Conservation (phyloP, 2,113 vertebrate species). For the Oriolus oriolus region DNA sequence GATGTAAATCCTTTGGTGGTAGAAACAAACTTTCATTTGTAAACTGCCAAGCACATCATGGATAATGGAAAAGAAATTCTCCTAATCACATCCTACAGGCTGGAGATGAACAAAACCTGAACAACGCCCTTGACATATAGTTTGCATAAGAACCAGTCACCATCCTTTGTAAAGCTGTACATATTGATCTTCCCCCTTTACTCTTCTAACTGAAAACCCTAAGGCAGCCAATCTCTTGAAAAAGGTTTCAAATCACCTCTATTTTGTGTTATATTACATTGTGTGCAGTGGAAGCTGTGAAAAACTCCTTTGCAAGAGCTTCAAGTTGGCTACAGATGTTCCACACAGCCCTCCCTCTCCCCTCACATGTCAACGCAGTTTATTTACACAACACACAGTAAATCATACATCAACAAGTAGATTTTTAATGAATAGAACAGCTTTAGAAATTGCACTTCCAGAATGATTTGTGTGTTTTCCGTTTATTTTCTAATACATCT, state of each 20-base stretch:
- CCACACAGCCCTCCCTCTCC: not conserved
- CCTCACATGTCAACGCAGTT: not conserved
- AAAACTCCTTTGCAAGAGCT: not conserved
- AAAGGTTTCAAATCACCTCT: not conserved
- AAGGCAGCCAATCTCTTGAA: accelerated
- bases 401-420: not conserved
- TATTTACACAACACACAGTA: not conserved
- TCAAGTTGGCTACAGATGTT: not conserved
- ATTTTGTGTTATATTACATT: not conserved
- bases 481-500: not conserved
- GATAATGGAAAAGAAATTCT: not conserved
- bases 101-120: not conserved
- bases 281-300: not conserved
- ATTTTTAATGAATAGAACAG: not conserved
- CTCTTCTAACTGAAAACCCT: not conserved
- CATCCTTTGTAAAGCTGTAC: not conserved
- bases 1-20: not conserved
- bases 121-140: not conserved
- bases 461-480: not conserved
- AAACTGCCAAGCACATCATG: not conserved
- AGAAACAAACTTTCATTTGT: not conserved
- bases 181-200: not conserved
- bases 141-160: not conserved
- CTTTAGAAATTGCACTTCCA: not conserved
- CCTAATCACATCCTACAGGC: not conserved